Conservation (phyloP, 2,888 invertebrate genomes). For the Leucozona laternaria region DNA sequence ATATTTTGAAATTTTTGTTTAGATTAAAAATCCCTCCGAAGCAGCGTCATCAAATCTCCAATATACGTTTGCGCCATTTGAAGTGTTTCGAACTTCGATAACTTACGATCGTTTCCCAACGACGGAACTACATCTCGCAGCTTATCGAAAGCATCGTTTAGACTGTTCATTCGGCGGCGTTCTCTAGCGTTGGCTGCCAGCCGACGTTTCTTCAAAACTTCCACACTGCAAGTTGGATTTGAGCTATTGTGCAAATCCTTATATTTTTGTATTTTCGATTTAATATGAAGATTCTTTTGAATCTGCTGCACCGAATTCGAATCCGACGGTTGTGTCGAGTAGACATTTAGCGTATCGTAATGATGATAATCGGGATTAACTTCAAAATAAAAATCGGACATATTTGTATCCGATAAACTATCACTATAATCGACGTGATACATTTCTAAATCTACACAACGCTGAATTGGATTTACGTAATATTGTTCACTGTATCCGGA, state of each 20-base stretch:
- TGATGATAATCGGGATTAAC: conserved; percentile 54
- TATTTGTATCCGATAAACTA: conserved; percentile 74
- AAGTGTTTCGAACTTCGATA: conserved; percentile 91
- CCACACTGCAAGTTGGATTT: conserved; percentile 53
- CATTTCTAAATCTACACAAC: conserved; percentile 61
- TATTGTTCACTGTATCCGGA: conserved; percentile 69
- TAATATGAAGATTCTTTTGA: conserved; percentile 27
- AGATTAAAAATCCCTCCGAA: conserved; percentile 81
- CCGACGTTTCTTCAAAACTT: conserved; percentile 84
- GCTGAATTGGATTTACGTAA: conserved; percentile 54
- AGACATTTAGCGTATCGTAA: conserved; percentile 40
- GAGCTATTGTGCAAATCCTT: conserved; percentile 41
- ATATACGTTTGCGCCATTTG: conserved; percentile 93
- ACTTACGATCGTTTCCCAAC: conserved; percentile 88
- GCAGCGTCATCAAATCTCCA: conserved; percentile 87
- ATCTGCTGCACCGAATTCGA: conserved; percentile 11
- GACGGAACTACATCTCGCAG: conserved; percentile 89
- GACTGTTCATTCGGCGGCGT: conserved; percentile 89
- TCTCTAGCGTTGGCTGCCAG: conserved; percentile 90
- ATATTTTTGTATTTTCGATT: conserved; percentile 53
- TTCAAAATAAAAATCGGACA: conserved; percentile 72
- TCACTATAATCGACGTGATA: conserved; percentile 74
- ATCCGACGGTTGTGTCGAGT: not conserved
- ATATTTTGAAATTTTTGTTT: not conserved
- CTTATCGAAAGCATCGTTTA: conserved; percentile 90